Conservation (phyloP, 2,113 vertebrate genomes). For the Nothobranchius kuhntae region DNA sequence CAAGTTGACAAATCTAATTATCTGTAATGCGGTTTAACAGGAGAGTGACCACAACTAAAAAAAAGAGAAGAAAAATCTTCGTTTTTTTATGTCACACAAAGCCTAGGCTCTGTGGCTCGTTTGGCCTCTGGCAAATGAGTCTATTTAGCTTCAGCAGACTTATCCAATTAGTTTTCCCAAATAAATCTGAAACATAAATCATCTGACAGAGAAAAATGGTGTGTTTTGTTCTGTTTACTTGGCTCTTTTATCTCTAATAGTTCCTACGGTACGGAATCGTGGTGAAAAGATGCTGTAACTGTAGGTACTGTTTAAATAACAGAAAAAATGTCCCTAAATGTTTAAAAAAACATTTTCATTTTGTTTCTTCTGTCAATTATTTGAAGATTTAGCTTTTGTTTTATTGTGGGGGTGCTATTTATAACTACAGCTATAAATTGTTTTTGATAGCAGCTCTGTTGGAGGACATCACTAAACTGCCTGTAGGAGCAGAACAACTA, state of each 20-base stretch:
- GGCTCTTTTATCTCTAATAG: not conserved
- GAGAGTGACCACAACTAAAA: conserved; percentile 11
- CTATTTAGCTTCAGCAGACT: conserved; percentile 43
- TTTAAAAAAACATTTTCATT: not conserved
- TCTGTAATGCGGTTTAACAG: conserved; percentile 38
- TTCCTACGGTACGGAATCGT: not conserved
- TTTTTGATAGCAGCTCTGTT: not conserved
- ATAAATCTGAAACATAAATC: conserved; percentile 25
- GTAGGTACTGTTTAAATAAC: too few relatives aligned
- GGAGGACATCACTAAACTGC: not conserved
- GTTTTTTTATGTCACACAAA: not conserved
- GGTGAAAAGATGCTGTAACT: not conserved
- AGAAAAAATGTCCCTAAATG: too few relatives aligned
- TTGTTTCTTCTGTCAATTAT: not conserved
- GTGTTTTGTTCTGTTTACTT: not conserved
- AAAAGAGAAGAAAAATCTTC: not conserved
- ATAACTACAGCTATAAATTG: not conserved
- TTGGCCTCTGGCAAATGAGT: conserved; percentile 22
- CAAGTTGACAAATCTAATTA: conserved; percentile 32
- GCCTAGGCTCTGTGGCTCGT: conserved; percentile 5
- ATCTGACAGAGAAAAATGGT: conserved; percentile 30
- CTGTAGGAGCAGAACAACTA: not conserved
- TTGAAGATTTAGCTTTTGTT: not conserved
- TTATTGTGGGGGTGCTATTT: not conserved
- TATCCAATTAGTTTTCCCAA: conserved; percentile 43